Conservation (phyloP, 2,888 invertebrate genomes). For the Calliscelio sp. region DNA sequence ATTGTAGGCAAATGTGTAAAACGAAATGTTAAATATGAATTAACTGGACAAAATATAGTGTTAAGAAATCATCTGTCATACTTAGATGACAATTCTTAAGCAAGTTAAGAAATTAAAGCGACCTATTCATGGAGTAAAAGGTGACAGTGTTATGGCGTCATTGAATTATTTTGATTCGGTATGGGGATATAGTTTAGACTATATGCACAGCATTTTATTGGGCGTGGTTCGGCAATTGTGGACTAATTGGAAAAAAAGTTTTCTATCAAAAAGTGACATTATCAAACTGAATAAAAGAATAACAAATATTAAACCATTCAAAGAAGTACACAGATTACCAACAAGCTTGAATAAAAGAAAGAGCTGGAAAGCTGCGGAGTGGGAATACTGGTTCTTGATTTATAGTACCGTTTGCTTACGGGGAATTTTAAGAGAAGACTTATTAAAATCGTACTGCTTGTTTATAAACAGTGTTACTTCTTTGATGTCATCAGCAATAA, state of each 20-base stretch:
- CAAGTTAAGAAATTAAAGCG: constrained; percentile 17
- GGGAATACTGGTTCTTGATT: constrained; percentile 64
- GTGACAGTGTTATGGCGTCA: constrained; percentile 13
- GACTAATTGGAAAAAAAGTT: constrained; percentile 49
- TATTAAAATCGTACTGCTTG: constrained; percentile 11
- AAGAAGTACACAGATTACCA: constrained; percentile 58
- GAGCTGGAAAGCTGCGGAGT: constrained; percentile 64
- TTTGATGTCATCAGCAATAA: constrained; percentile 47
- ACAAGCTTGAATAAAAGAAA: constrained; percentile 20
- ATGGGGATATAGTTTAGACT: constrained; percentile 60
- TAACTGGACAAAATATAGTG: constrained; percentile 19
- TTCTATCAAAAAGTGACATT: constrained; percentile 6
- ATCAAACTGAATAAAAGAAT: constrained; percentile 14
- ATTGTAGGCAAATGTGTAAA: constrained; percentile 35
- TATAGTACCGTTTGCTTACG: constrained; percentile 36
- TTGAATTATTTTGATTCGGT: constrained; percentile 65
- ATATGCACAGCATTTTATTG: constrained; percentile 66
- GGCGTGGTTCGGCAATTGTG: constrained; percentile 60
- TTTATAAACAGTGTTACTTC: constrained; percentile 47
- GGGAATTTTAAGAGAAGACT: constrained; percentile 16
- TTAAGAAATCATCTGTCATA: constrained; percentile 45
- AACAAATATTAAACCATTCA: constrained; percentile 47
- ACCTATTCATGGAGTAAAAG: constrained; percentile 56
- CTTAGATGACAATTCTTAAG: constrained; percentile 43
- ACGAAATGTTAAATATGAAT: constrained; percentile 40